A percentile compares a stretch with the other conserved stretches of the same genome.
Conservation (phyloP, 2,113 vertebrate genomes). For the Murina feae region DNA sequence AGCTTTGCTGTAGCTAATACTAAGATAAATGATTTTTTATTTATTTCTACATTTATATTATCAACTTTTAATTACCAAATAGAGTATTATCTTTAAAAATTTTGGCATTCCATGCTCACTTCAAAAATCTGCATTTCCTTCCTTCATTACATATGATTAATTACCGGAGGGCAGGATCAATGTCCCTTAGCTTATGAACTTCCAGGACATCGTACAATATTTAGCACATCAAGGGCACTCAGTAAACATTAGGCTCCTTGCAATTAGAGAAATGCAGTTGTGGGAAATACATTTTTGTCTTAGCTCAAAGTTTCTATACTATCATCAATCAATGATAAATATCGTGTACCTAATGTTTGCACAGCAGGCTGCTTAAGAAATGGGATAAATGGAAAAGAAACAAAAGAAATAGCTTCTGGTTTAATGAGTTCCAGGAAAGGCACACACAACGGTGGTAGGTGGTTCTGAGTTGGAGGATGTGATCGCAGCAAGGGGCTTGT, state of each 20-base stretch:
- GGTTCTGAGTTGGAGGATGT: neutral
- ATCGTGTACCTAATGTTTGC: neutral
- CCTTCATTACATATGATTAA: neutral
- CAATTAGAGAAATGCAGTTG: neutral
- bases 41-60: neutral
- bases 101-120: neutral
- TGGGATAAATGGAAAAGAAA: neutral
- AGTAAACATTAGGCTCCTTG: neutral
- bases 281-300: neutral
- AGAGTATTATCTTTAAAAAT: neutral
- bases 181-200: neutral
- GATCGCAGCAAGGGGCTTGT: neutral
- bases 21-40: neutral
- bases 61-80: neutral
- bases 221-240: neutral
- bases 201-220: neutral
- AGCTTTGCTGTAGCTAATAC: neutral
- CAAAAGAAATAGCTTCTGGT: neutral
- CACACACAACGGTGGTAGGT: neutral
- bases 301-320: constrained; percentile 14
- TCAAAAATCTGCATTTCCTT: neutral
- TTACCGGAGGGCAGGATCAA: neutral
- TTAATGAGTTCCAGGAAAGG: neutral
- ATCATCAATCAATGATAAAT: neutral
- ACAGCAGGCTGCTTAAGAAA: neutral